These are phyloP conservation scores for Ciona savignyi DNA, from an alignment of 23 tunicate species.

Conservation along the genomic window DNA sequence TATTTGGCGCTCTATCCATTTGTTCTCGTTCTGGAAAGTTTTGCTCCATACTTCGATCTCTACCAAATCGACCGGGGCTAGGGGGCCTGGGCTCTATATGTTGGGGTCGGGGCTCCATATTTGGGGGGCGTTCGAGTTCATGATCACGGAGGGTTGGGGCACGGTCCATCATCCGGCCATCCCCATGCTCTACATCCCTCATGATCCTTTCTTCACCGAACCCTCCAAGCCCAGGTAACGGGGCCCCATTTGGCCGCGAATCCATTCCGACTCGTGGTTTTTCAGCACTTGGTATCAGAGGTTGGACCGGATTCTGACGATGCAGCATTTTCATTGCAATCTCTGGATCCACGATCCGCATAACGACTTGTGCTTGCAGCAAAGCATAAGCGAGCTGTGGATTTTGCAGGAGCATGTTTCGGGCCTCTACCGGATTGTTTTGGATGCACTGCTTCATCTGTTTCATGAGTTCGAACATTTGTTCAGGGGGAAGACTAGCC, in stretches of 20 bases:
- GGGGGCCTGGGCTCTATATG: not conserved
- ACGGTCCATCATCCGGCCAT: not conserved
- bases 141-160: not conserved
- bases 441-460: slow-evolving; percentile 98
- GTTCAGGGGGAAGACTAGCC: slow-evolving; percentile 89
- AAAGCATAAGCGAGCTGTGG: slow-evolving; percentile 97
- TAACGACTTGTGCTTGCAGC: slow-evolving; percentile 98
- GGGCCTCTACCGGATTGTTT: slow-evolving; percentile 97
- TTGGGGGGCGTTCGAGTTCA: too few species aligned
- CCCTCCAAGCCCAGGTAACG: slow-evolving; percentile 30
- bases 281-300: slow-evolving; percentile 38
- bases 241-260: slow-evolving; percentile 27
- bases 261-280: slow-evolving; percentile 24
- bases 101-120: not conserved
- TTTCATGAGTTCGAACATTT: slow-evolving; percentile 91
- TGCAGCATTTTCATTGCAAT: slow-evolving; percentile 97
- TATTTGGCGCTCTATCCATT: too few species aligned
- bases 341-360: slow-evolving; percentile 94
- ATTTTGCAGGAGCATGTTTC: slow-evolving; percentile 89
- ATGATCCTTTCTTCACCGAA: slow-evolving; percentile 26
- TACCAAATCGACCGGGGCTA: not conserved
- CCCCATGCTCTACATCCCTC: slow-evolving; percentile 5
- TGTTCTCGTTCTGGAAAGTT: not conserved
- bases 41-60: not conserved
- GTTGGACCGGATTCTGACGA: slow-evolving; percentile 71